Evolutionary conservation across 2,888 invertebrate species (phyloP).

Genomic region (Nasonovia ribisnigri): DNA sequence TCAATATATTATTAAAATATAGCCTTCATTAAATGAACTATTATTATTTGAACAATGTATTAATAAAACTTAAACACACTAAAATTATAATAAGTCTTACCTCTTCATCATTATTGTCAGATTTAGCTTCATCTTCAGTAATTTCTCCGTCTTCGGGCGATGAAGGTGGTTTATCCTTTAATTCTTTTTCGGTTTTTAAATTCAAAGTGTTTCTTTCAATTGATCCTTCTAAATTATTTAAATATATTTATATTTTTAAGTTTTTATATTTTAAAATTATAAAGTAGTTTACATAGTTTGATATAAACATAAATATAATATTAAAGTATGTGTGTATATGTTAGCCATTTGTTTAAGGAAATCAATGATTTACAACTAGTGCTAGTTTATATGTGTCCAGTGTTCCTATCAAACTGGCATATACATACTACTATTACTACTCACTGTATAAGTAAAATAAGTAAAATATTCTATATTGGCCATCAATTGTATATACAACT

Average conservation of each 20-base stretch:
- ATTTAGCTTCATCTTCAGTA: slow-evolving; percentile 6
- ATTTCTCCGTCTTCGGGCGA: slow-evolving; percentile 60
- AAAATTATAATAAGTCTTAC: background rate
- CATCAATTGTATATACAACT: background rate
- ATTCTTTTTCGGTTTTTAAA: background rate
- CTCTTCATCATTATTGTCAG: background rate
- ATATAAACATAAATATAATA: background rate
- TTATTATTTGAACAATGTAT: background rate
- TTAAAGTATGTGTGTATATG: background rate
- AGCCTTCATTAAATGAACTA: background rate
- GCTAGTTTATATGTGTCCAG: too few species aligned
- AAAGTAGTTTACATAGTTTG: background rate
- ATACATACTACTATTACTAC: background rate
- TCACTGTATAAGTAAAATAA: background rate
- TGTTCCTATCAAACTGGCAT: background rate
- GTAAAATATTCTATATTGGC: background rate
- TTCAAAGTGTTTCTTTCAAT: background rate
- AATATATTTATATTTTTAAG: background rate
- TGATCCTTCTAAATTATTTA: background rate
- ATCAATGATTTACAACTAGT: background rate
- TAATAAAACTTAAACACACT: background rate
- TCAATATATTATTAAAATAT: background rate
- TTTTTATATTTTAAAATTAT: too few species aligned
- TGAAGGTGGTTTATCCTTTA: background rate
- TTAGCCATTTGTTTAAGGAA: background rate